These are phyloP conservation scores for Cynodonichthys magdalenae DNA, from an alignment of 2,797 vertebrate species.

Conservation along the genomic window DNA sequence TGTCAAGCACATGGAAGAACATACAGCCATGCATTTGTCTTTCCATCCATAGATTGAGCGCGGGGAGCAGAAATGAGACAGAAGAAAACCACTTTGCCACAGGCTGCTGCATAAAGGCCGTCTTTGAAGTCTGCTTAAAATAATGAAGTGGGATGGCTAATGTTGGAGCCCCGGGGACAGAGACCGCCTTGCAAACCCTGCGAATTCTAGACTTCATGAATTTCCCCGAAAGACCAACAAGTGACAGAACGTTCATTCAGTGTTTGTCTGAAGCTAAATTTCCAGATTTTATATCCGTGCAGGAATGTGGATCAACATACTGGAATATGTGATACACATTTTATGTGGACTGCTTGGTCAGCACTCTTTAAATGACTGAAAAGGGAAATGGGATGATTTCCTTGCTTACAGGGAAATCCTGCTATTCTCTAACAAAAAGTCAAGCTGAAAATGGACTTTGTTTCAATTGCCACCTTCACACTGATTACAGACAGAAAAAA, in stretches of 20 bases:
- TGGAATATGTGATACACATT: constrained; percentile 34
- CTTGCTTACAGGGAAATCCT: constrained; percentile 77
- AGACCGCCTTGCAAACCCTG: constrained; percentile 31
- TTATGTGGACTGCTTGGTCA: constrained; percentile 70
- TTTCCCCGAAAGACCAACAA: constrained; percentile 46
- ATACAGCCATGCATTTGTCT: constrained; percentile 59
- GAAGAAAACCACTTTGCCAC: constrained; percentile 53
- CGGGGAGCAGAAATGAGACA: constrained; percentile 48
- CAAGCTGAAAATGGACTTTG: constrained; percentile 52
- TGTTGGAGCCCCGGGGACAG: constrained; percentile 38
- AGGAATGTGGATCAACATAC: constrained; percentile 42
- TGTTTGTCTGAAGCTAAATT: constrained; percentile 33
- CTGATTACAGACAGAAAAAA: constrained; percentile 44
- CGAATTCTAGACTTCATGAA: constrained; percentile 31
- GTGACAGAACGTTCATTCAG: constrained; percentile 21
- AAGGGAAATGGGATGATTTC: constrained; percentile 71
- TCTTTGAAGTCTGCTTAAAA: constrained; percentile 67
- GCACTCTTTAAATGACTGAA: constrained; percentile 68
- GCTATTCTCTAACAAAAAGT: constrained; percentile 72
- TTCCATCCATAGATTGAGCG: constrained; percentile 40
- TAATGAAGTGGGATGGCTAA: constrained; percentile 59
- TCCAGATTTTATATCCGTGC: constrained; percentile 35
- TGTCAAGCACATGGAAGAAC: constrained; percentile 37
- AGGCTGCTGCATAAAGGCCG: constrained; percentile 42
- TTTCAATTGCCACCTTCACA: constrained; percentile 25